A percentile compares a stretch with the other conserved stretches of the same genome.
Evolutionary conservation across 2,797 vertebrate genomes (phyloP).

Genomic region (Alfaro cultratus): DNA sequence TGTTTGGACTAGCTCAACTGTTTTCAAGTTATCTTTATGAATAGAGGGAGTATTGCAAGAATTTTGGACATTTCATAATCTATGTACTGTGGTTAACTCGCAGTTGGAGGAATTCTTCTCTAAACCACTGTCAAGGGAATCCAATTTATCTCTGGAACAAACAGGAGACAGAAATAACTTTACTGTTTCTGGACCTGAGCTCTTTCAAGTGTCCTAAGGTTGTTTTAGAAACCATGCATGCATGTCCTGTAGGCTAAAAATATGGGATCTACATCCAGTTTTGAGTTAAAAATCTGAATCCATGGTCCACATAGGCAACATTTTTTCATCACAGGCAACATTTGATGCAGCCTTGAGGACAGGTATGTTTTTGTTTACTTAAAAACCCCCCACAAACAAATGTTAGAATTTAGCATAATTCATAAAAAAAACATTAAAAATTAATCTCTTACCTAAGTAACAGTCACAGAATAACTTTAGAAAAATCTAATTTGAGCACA

Average conservation of each 20-base stretch:
- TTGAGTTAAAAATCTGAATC: neutral
- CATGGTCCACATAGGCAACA: neutral
- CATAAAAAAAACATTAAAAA: neutral
- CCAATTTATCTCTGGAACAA: neutral
- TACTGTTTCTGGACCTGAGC: neutral
- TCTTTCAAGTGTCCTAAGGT: neutral
- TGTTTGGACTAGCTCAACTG: neutral
- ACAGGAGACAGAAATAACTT: neutral
- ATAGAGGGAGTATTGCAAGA: neutral
- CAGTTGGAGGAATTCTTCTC: neutral
- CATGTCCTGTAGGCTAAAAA: neutral
- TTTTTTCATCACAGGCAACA: neutral
- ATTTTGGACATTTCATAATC: neutral
- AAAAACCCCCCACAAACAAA: neutral
- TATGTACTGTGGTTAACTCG: neutral
- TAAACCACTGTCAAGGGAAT: neutral
- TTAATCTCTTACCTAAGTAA: neutral
- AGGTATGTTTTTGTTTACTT: neutral
- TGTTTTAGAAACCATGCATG: neutral
- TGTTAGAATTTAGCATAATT: neutral
- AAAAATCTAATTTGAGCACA: neutral
- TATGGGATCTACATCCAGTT: neutral
- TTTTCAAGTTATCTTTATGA: neutral
- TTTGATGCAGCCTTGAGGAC: neutral
- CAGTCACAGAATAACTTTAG: neutral